phyloP scores from a whole-genome alignment of 2,797 vertebrate species.

The Loriculus beryllinus region DNA sequence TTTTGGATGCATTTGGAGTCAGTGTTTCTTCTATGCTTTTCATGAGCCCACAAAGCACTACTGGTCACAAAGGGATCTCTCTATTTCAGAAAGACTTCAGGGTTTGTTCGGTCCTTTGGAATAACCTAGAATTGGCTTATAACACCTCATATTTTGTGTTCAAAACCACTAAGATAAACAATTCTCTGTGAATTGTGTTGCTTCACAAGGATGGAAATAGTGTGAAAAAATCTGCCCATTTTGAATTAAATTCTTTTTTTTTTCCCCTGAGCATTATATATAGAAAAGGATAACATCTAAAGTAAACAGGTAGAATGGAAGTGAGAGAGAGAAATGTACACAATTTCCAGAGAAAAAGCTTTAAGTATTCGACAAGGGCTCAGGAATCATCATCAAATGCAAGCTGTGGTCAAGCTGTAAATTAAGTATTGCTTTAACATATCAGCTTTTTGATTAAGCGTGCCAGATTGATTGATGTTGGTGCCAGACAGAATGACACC shows the following conservation, averaged over 20 bases:
- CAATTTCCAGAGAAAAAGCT: neutral
- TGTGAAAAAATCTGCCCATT: neutral
- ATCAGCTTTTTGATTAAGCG: neutral
- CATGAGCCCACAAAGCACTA: neutral
- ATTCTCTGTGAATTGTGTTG: neutral
- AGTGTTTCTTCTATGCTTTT: neutral
- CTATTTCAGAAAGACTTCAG: neutral
- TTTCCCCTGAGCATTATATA: neutral
- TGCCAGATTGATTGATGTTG: neutral
- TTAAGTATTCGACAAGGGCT: neutral
- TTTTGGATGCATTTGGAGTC: neutral
- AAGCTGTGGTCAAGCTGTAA: neutral
- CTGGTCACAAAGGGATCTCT: neutral
- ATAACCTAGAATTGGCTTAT: neutral
- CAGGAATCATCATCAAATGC: neutral
- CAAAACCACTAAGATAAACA: neutral
- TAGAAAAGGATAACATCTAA: neutral
- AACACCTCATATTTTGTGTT: neutral
- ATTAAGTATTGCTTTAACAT: neutral
- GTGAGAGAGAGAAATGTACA: neutral
- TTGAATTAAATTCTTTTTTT: neutral
- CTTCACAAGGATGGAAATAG: neutral
- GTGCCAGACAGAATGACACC: neutral
- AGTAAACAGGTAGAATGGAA: neutral
- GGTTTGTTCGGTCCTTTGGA: neutral